Base-by-base conservation (phyloP, 2,797 vertebrate species). In the Macroramphosus scolopax region DNA sequence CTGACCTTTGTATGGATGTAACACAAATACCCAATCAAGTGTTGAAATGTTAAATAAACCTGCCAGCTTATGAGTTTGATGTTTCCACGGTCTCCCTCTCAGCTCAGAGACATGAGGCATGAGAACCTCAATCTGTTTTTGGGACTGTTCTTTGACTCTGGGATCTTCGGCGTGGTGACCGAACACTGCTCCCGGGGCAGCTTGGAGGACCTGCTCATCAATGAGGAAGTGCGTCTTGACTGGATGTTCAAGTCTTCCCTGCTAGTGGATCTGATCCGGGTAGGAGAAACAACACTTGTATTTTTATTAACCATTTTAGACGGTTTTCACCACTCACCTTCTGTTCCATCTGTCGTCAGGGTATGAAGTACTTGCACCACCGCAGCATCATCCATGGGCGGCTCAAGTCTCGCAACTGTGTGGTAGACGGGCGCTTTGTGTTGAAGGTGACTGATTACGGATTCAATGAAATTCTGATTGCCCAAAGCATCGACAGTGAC, bases 231-330 rank as follows among this genome's bases (percentile, higher is more conserved):
- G 79, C 94, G 95, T 53, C 88, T 98, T 1, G 96, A 98, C 72
- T 98, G 96, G 95, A 98, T 98, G 96, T 98, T 98, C 80, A 98
- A 97, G 76, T 96, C 94, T 1, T 98, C 96, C 3, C 85, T 98
- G 30, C 77, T 98, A 18, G 83, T 94, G 51, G 95, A 98, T 80
- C 89, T 98, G 59, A 94, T 98, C 67, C 92, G 93, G 89, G 95
- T 96, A 67, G 56, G 40, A 46, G 6, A 47, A 9, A 37, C 6
- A 30, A 12, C n/a, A 5, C 7, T 1, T 20, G 1, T 50, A 28
- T 56, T 11, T 16, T 17, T 5, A 12, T 3, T 3, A 22, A 22
- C 20, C 20, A 3, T 3, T 22, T 22, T n/a, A n/a, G n/a, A n/a
- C 20, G 3, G 20, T 22, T 22, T 22, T 22, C 20, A 3, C 43